A percentile compares a stretch with the other conserved stretches of the same genome.
Conservation (phyloP, 2,113 vertebrate species). For the Nycticebus coucang region DNA sequence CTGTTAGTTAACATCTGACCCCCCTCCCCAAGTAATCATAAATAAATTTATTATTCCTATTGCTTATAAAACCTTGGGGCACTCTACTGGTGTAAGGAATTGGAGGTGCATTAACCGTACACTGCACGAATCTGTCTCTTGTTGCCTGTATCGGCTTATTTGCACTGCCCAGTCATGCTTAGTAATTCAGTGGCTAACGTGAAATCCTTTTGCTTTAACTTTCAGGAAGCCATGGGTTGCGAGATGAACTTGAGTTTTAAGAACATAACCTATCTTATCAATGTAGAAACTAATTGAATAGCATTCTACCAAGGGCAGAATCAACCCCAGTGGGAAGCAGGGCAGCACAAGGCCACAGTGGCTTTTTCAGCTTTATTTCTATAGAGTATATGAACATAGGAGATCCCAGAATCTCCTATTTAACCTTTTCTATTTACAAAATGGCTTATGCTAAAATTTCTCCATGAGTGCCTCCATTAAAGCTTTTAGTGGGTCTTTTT, state of each 20-base stretch:
- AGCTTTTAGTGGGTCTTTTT: background rate
- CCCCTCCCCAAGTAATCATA: constrained; percentile 25
- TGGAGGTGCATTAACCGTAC: background rate
- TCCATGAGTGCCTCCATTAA: background rate
- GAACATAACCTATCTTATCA: background rate
- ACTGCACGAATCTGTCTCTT: background rate
- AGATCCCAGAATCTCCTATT: constrained; percentile 20
- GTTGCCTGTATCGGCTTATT: background rate
- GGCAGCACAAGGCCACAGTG: background rate
- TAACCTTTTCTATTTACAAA: constrained; percentile 17
- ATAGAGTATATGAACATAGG: background rate
- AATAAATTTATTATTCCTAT: constrained; percentile 46
- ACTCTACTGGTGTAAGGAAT: background rate
- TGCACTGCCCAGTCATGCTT: background rate
- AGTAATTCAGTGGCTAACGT: background rate
- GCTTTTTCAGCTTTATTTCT: background rate
- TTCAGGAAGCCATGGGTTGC: background rate
- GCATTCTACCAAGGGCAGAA: background rate
- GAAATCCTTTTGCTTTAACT: background rate
- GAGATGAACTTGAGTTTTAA: constrained; percentile 45
- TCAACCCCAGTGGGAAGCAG: background rate
- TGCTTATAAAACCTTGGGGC: background rate
- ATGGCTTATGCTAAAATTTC: constrained; percentile 27
- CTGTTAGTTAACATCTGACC: constrained; percentile 36
- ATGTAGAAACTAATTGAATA: background rate